phyloP scores from a whole-genome alignment of 2,113 vertebrate genomes.

The Prunella himalayana region DNA sequence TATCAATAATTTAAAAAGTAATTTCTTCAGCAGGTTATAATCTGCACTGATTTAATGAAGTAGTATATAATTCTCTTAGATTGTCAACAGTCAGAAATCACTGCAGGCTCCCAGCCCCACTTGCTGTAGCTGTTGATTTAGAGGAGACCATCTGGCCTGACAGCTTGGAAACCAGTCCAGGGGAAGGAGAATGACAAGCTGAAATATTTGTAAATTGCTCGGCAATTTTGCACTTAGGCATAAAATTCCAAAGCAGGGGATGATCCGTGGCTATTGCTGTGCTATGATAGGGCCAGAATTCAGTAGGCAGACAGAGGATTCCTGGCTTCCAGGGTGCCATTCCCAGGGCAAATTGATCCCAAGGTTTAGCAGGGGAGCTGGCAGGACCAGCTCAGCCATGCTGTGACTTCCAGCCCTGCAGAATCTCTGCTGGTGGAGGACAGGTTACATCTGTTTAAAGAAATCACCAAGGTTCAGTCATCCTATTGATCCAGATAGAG shows the following conservation, averaged over 20 bases:
- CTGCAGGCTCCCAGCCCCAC: constrained; percentile 8
- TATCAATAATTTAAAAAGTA: neutral
- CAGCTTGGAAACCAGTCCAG: constrained; percentile 54
- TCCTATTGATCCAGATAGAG: neutral
- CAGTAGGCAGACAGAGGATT: neutral
- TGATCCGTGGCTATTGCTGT: neutral
- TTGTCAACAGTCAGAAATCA: constrained; percentile 44
- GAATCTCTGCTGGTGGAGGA: neutral
- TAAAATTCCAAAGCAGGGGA: neutral
- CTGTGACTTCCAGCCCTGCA: neutral
- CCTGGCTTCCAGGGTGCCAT: neutral
- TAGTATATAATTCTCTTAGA: constrained; percentile 12
- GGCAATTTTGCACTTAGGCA: constrained; percentile 5
- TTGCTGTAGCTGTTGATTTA: constrained; percentile 47
- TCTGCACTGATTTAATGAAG: constrained; percentile 24
- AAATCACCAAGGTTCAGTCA: neutral
- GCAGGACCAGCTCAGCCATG: neutral
- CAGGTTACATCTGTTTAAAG: neutral
- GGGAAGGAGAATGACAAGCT: constrained; percentile 32
- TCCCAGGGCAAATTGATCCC: neutral
- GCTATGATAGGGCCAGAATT: neutral
- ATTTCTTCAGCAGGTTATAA: constrained; percentile 47
- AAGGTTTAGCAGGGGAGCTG: neutral
- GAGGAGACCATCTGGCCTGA: constrained; percentile 63
- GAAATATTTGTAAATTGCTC: constrained; percentile 55